phyloP scores from a whole-genome alignment of 1,140 invertebrate species.

The Lysiphlebus fabarum region DNA sequence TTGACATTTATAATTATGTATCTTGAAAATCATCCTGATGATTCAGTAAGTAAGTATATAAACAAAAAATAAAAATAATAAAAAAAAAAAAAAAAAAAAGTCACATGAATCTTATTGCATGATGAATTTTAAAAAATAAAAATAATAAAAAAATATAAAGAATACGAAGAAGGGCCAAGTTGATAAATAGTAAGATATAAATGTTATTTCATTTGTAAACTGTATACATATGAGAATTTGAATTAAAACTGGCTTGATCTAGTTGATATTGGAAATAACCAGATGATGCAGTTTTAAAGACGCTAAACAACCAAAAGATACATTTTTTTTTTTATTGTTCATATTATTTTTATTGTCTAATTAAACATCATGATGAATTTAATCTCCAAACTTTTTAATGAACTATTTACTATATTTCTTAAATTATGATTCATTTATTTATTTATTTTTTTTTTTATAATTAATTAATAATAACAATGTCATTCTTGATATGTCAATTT shows the following conservation, averaged over 20 bases:
- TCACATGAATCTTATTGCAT: background rate
- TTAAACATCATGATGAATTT: background rate
- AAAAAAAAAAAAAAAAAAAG: too few relatives aligned
- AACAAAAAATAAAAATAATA: too few relatives aligned
- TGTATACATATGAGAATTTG: slow-evolving; percentile 14
- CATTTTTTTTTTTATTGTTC: slow-evolving; percentile 2
- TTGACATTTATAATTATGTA: too few relatives aligned
- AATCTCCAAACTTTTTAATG: slow-evolving; percentile 22
- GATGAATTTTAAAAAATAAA: too few relatives aligned
- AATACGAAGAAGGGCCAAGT: background rate
- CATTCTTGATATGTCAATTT: too few relatives aligned
- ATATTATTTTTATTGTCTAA: slow-evolving; percentile 31
- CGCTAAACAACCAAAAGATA: slow-evolving; percentile 1
- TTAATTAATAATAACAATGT: too few relatives aligned
- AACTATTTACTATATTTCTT: background rate
- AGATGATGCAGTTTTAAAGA: slow-evolving; percentile 16
- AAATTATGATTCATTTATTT: too few relatives aligned
- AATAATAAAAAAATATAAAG: background rate
- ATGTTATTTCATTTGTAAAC: background rate
- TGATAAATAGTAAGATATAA: background rate
- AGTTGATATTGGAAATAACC: slow-evolving; percentile 33
- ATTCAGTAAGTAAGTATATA: too few relatives aligned
- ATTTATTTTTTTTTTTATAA: too few relatives aligned
- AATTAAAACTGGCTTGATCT: slow-evolving; percentile 50
- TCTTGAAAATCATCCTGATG: too few relatives aligned